phyloP scores from a whole-genome alignment of 2,888 invertebrate species.

The Tuberolachnus salignus region DNA sequence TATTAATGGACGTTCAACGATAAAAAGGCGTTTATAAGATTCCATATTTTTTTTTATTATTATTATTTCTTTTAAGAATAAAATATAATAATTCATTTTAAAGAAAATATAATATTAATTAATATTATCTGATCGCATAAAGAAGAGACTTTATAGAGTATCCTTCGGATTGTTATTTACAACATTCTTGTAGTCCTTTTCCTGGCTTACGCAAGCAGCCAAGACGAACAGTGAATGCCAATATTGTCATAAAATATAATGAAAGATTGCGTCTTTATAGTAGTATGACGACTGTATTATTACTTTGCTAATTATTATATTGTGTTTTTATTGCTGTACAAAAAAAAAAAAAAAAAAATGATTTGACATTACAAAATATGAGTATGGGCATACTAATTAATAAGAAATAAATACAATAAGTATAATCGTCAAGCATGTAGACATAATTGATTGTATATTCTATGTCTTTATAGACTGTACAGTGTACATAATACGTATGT shows the following conservation, averaged over 20 bases:
- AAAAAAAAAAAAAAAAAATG: constrained; percentile 29
- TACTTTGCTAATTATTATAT: neutral
- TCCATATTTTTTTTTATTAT: constrained; percentile 15
- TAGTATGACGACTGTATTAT: neutral
- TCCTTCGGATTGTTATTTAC: constrained; percentile 43
- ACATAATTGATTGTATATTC: too few relatives aligned
- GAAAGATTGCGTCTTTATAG: constrained; percentile 15
- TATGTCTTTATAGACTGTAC: too few relatives aligned
- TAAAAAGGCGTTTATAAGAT: constrained; percentile 12
- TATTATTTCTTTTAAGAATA: constrained; percentile 21
- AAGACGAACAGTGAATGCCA: constrained; percentile 36
- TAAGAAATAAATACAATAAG: neutral
- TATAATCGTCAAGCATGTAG: neutral
- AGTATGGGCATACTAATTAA: neutral
- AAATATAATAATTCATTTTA: constrained; percentile 45
- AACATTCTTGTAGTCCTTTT: constrained; percentile 46
- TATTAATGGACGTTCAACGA: constrained; percentile 32
- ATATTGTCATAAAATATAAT: neutral
- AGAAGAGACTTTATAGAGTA: neutral
- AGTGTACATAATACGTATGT: too few relatives aligned
- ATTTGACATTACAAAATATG: neutral
- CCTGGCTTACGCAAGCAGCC: constrained; percentile 15
- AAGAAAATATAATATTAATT: constrained; percentile 28
- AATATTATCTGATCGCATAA: constrained; percentile 2
- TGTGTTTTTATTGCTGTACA: constrained; percentile 8